Evolutionary conservation across 2,797 vertebrate genomes (phyloP).

Genomic region (Fistularia commersonii): DNA sequence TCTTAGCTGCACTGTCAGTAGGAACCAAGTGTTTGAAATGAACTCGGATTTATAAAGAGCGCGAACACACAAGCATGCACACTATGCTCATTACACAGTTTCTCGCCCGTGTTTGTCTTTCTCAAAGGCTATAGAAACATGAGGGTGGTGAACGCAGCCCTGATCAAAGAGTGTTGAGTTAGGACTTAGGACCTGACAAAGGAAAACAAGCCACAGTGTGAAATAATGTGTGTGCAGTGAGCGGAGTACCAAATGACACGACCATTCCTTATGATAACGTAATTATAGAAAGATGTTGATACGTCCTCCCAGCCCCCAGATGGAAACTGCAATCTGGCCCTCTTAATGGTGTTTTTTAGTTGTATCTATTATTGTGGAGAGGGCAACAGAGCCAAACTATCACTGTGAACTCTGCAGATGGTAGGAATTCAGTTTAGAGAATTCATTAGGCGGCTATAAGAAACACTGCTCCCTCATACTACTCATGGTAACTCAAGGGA

Average conservation of each 20-base stretch:
- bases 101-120: constrained; percentile 60
- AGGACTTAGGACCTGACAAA: constrained; percentile 53
- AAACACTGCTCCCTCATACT: constrained; percentile 8
- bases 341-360: constrained; percentile 33
- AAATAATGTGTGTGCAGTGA: constrained; percentile 32
- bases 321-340: constrained; percentile 41
- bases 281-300: constrained; percentile 48
- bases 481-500: constrained; percentile 4
- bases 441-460: constrained; percentile 27
- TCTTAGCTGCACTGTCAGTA: constrained; percentile 65
- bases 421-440: constrained; percentile 30
- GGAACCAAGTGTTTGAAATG: constrained; percentile 67
- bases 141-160: constrained; percentile 56
- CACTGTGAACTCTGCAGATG: constrained; percentile 30
- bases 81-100: constrained; percentile 67
- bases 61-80: constrained; percentile 30
- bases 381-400: constrained; percentile 41
- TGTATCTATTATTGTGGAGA: constrained; percentile 31
- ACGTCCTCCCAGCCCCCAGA: constrained; percentile 41
- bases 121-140: constrained; percentile 58
- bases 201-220: constrained; percentile 40
- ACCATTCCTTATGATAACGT: constrained; percentile 32
- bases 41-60: constrained; percentile 43
- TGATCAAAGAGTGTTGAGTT: constrained; percentile 63
- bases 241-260: constrained; percentile 19